Evolutionary conservation across 2,888 invertebrate genomes (phyloP), one percentile per base, ranked within the genome.

Genomic region (Drosophila neoperkinsi): DNA sequence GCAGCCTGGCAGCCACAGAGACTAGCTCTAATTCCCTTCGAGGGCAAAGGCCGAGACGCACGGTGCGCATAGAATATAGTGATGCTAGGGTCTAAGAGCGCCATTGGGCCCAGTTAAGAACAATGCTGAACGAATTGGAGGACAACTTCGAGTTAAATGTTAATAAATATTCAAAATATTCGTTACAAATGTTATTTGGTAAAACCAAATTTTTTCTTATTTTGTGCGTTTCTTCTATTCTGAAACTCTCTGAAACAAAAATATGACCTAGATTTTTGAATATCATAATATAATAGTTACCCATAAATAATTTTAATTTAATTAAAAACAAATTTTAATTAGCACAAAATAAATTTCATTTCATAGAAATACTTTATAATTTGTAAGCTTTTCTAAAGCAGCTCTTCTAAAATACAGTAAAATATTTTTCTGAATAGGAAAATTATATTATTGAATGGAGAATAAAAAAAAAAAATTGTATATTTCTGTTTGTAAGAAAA

Each of bases 51-150:
- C 69, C 87, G 57, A 71, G 90, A 59, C 80, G 90, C 33, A 77
- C 89, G 7, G 87, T 87, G n/a, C 87, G 87, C 46, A 88, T 87
- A 28, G 87, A 87, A 74, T 87, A 90, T 59, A 87, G 85, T 56
- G 87, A 87, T 78, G 87, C 85, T 10, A 74, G 71, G 64, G 90
- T 87, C 38, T 87, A 72, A 55, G 3, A 10, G 3, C 6, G 30
- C 13, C 59, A 38, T 34, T 57, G 34, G 53, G 30, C 31, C 36
- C 38, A 13, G 28, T 30, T 41, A 38, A 25, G 25, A n/a, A 13
- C 4, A 52, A n/a, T 50, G 28, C 50, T 33, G 4, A 62, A 34
- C n/a, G 49, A 31, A 41, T 50, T 2, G 36, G 36, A 4, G 16
- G 2, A 25, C 21, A 52, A 11, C 30, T 36, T 59, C 28, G 25